Percentiles rank a stretch among this genome's conserved stretches.
Conservation (phyloP, 2,888 invertebrate species). For the Himalopsyche japonica region DNA sequence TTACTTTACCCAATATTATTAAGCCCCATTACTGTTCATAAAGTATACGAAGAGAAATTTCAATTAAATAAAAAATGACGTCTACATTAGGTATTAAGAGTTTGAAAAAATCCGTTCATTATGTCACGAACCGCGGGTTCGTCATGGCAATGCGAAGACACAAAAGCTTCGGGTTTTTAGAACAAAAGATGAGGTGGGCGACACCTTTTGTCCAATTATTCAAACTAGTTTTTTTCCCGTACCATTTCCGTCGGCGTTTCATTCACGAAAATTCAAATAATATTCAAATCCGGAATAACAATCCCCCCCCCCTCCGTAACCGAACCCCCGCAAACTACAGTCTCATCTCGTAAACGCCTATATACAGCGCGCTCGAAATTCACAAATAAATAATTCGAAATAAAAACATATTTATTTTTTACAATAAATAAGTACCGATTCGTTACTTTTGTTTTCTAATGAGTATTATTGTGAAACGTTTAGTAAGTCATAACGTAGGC, state of each 20-base stretch:
- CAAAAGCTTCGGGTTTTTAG: background rate
- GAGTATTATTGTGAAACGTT: no score
- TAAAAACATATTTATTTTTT: no score
- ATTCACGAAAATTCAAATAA: slow-evolving; percentile 42
- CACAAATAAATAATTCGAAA: no score
- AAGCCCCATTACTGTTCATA: no score
- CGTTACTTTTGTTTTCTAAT: no score
- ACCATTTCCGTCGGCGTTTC: slow-evolving; percentile 32
- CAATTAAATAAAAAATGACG: background rate
- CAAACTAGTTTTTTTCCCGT: slow-evolving; percentile 30
- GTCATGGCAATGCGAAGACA: background rate
- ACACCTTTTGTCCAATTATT: slow-evolving; percentile 35
- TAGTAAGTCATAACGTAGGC: no score
- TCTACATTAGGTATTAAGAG: background rate
- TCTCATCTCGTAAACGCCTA: slow-evolving; percentile 38
- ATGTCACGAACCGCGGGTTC: background rate
- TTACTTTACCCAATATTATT: no score
- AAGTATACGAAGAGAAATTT: no score
- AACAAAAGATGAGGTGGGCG: slow-evolving; percentile 35
- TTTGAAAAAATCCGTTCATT: background rate
- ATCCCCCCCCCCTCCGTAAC: slow-evolving; percentile 27
- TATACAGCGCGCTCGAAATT: no score
- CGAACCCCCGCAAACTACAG: slow-evolving; percentile 31
- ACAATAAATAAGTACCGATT: no score
- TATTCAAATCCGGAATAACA: slow-evolving; percentile 31